Percentiles rank a stretch among this genome's conserved stretches.
Conservation (phyloP, 2,888 invertebrate species). For the Busseola fusca region DNA sequence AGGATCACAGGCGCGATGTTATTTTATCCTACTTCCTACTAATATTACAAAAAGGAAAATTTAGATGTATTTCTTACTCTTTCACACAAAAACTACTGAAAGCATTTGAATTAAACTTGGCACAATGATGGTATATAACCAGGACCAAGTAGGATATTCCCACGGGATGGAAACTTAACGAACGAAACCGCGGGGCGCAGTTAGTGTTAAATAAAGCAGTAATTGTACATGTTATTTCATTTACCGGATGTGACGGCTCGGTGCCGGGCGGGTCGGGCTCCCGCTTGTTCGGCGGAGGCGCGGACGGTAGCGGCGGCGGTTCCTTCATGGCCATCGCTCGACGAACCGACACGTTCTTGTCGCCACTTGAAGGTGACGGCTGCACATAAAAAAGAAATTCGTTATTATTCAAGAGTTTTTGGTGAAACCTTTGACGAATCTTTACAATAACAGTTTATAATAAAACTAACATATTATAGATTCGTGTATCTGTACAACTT, state of each 20-base stretch:
- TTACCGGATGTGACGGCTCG: conserved; percentile 78
- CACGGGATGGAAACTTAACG: no score
- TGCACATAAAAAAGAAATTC: conserved; percentile 30
- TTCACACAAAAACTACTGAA: no score
- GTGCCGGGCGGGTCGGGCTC: conserved; percentile 90
- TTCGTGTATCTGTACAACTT: background rate
- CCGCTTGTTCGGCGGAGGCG: conserved; percentile 86
- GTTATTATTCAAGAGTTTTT: background rate
- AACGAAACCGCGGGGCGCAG: no score
- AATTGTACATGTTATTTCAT: background rate
- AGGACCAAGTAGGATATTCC: no score
- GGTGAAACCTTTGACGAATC: background rate
- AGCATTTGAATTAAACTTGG: no score
- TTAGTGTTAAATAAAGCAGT: background rate
- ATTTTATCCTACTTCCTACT: no score
- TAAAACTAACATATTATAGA: background rate
- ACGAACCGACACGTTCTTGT: conserved; percentile 89
- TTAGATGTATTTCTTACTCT: no score
- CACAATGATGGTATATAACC: no score
- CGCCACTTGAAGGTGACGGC: conserved; percentile 77
- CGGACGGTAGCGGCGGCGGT: conserved; percentile 88
- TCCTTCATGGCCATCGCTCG: conserved; percentile 91
- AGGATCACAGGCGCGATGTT: background rate
- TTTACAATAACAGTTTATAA: background rate
- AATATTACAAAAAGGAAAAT: no score